Base-by-base conservation (phyloP, 2,113 vertebrate genomes). In the Octodon degus region DNA sequence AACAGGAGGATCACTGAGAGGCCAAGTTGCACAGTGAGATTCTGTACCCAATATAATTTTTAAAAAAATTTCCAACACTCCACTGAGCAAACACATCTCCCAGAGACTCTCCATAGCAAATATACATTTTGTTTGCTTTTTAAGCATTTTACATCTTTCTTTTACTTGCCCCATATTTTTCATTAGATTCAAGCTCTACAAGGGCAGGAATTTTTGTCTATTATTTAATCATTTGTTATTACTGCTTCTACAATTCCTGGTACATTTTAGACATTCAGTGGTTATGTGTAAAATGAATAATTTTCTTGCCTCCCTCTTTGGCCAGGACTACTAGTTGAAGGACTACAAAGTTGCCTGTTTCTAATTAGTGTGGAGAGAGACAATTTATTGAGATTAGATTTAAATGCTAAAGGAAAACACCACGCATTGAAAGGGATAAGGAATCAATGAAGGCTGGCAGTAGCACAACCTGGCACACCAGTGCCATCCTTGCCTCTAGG, bases 351-450 rank as follows among this genome's bases (percentile, higher is more conserved):
- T 50, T 72, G 11, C 11, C 27, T 80, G 2, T 14, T 84, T 93
- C 76, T 79, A 93, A 92, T 76, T 76, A 76, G 80, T 24, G 79
- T 80, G 13, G 24, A 63, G 8, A 70, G 60, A 92, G 90, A 8
- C 70, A 10, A 37, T 90, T 86, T 32, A 80, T 32, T 87, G 76
- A 90, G 90, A 87, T 70, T 20, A 81, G 16, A 94, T 67, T 47
- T 13, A 83, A 83, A 93, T 27, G 3, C 40, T 84, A 27, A 80
- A 62, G 58, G 3, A 74, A 60, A 80, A 87, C 6, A 79, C 3
- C 3, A 82, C 60, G 63, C 25, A 50, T 10, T 43, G 40, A 85
- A 58, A 91, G 43, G 60, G 30, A 76, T 58, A 53, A 79, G 63
- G 11, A 91, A 93, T 70, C 11, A 20, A 34, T 85, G 70, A 74